A percentile compares a stretch with the other conserved stretches of the same genome.
Conservation (phyloP, 1,140 invertebrate species). For the Listronotus bonariensis region DNA sequence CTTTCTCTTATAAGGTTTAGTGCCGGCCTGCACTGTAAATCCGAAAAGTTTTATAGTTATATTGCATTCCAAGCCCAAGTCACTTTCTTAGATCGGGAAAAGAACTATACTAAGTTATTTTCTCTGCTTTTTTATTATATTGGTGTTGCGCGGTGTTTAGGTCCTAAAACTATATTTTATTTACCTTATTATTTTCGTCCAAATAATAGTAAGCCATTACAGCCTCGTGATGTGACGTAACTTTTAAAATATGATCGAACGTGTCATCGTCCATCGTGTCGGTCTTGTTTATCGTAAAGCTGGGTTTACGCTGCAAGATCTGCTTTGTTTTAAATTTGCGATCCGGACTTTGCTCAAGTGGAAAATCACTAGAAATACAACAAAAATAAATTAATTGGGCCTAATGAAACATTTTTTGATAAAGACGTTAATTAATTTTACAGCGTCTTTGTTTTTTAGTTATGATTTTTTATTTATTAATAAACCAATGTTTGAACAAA, state of each 20-base stretch:
- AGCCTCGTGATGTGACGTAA: slow-evolving; percentile 82
- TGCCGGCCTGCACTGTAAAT: too few relatives aligned
- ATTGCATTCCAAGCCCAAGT: too few relatives aligned
- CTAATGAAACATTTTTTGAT: not conserved
- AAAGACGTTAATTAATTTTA: too few relatives aligned
- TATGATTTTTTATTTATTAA: not conserved
- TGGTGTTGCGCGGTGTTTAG: too few relatives aligned
- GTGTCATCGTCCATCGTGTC: slow-evolving; percentile 69
- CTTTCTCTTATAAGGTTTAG: too few relatives aligned
- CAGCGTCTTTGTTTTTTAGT: too few relatives aligned
- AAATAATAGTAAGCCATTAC: slow-evolving; percentile 90
- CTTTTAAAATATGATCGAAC: slow-evolving; percentile 84
- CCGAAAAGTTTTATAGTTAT: too few relatives aligned
- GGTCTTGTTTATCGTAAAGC: slow-evolving; percentile 59
- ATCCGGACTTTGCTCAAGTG: slow-evolving; percentile 47
- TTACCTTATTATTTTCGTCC: slow-evolving; percentile 78
- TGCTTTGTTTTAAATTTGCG: slow-evolving; percentile 46
- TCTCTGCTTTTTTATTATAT: too few relatives aligned
- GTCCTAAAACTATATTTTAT: too few relatives aligned
- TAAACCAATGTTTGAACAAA: slow-evolving; percentile 1
- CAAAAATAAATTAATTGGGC: slow-evolving; percentile 22
- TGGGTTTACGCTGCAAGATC: slow-evolving; percentile 52
- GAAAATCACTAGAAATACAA: slow-evolving; percentile 53
- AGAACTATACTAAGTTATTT: too few relatives aligned
- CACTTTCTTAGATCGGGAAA: too few relatives aligned